Evolutionary conservation across 2,888 invertebrate species (phyloP), one percentile per base, ranked within the genome.

Genomic region (Agrotis exclamationis): DNA sequence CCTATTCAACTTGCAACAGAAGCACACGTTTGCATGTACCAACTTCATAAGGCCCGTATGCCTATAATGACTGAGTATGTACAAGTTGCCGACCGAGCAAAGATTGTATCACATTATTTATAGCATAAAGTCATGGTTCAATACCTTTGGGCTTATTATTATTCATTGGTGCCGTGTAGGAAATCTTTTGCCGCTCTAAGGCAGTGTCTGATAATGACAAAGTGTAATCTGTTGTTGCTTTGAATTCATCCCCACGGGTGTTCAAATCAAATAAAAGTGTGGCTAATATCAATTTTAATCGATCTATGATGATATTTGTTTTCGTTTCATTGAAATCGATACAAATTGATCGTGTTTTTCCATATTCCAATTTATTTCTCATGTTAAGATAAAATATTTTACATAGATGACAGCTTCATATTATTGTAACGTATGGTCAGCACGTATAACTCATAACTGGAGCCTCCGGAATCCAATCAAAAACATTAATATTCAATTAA

Each of bases 61-160:
- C 68, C 79, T 86, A 84, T 85, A 86, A 85, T 85, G 80, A 86
- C 80, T 86, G 74, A 82, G 84, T 83, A 80, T 67, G 71, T 79
- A 84, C 76, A 79, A 83, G 75, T 84, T 79, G 80, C 85, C 71
- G 84, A 87, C 87, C 86, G 82, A 88, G 83, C 87, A 85, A 86
- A 91, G 93, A 93, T 94, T 88, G 88, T 91, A 93, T 93, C 93
- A 85, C 76, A 87, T 90, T 88, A 93, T 93, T 93, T 93, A 93
- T 93, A 89, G 91, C 90, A 87, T 88, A 88, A 89, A 92, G 91
- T 91, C 90, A 90, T 90, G 90, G 90, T 90, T 93, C 92, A 91
- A 90, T 92, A 91, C 88, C 90, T 92, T 89, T 88, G 79, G 86
- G 87, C 89, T 92, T 91, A 90, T 90, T 92, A 91, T 92, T 93